Conservation (phyloP, 2,888 invertebrate genomes). For the Phoronis australis region DNA sequence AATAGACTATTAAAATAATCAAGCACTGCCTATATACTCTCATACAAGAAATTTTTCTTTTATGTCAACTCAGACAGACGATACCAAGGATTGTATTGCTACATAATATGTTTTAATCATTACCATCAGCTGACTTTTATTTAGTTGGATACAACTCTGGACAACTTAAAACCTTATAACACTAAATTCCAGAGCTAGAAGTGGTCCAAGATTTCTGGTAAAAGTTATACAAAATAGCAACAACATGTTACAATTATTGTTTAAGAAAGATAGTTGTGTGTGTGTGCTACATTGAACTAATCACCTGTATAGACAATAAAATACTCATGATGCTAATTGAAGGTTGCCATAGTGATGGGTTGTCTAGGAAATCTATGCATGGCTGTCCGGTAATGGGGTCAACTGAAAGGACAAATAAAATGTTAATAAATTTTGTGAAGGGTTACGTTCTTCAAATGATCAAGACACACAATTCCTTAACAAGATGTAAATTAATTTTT, state of each 20-base stretch:
- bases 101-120: too few relatives aligned
- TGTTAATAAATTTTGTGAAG: background rate
- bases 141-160: too few relatives aligned
- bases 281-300: background rate
- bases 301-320: slow-evolving; percentile 41
- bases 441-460: background rate
- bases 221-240: too few relatives aligned
- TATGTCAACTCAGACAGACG: too few relatives aligned
- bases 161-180: too few relatives aligned
- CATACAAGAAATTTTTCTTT: too few relatives aligned
- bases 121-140: too few relatives aligned
- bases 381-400: slow-evolving; percentile 44
- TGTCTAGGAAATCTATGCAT: slow-evolving; percentile 40
- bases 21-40: too few relatives aligned
- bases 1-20: too few relatives aligned
- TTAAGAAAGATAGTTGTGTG: background rate
- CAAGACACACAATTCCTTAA: background rate
- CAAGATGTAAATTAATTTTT: background rate
- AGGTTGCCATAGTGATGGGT: slow-evolving; percentile 35
- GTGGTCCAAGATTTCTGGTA: too few relatives aligned
- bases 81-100: too few relatives aligned
- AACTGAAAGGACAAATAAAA: slow-evolving; percentile 25
- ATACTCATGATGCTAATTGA: slow-evolving; percentile 28
- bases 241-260: background rate
- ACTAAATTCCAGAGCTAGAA: too few relatives aligned